Base-by-base conservation (phyloP, 2,888 invertebrate species). In the Cotesia congregata region DNA sequence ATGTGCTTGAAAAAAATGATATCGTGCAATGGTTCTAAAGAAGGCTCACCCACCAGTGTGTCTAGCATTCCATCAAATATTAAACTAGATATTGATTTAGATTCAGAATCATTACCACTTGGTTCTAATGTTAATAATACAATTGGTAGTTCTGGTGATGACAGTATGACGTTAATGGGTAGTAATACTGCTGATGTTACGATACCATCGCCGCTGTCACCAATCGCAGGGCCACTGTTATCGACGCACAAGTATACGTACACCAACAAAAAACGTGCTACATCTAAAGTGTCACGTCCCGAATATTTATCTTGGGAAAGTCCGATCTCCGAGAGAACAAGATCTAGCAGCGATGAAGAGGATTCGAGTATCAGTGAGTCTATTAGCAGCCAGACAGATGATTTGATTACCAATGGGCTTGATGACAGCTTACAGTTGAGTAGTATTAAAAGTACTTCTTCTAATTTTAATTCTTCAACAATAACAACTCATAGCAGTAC, bases 161-260 rank as follows among this genome's bases (percentile, higher is more conserved):
- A 89, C 70, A 88, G 87, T 75, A 73, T 88, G 4, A 87, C 86
- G 0, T 65, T 89, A 5, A 79, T 87, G 7, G 84, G 84, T 39
- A 82, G 85, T 1, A 87, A 85, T 67, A 85, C 86, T 2, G 85
- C 86, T 3, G 87, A 86, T 41, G 86, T 88, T 0, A 87, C 88
- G 5, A 87, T 89, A 80, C 85, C 87, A 0, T 88, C 87, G 50
- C 88, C 88, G 0, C 80, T 88, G 0, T 88, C 88, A 41, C 88
- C 89, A 0, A 85, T 88, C 17, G 86, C 88, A 6, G 88, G 87
- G 0, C 87, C 88, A 5, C 81, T 88, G 15, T 80, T 88, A 6
- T 86, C 86, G 67, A 85, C 86, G 80, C 87, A 88, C 83, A 88
- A 88, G 78, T 89, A 86, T 74, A 89, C 89, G 0, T 89, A 89